These are phyloP conservation scores for Semicossyphus pulcher DNA, from an alignment of 2,113 vertebrate genomes.

Conservation along the genomic window DNA sequence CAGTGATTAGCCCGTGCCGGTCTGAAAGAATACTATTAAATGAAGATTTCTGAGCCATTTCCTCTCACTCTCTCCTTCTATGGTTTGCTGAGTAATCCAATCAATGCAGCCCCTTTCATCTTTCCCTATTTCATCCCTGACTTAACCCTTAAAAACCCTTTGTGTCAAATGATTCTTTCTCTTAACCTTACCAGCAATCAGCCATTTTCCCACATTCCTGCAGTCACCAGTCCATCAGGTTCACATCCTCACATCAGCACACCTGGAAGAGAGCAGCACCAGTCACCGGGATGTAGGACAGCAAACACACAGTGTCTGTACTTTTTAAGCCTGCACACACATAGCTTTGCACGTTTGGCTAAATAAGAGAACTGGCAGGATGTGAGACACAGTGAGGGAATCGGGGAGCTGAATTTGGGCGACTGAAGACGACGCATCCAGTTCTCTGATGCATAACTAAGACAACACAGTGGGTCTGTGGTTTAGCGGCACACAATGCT, in stretches of 20 bases:
- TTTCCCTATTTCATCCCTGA: constrained; percentile 68
- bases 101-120: constrained; percentile 68
- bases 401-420: constrained; percentile 46
- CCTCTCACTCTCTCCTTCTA: constrained; percentile 54
- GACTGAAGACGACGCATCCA: constrained; percentile 62
- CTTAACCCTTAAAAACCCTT: constrained; percentile 57
- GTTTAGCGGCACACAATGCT: constrained; percentile 57
- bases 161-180: constrained; percentile 43
- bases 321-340: constrained; percentile 27
- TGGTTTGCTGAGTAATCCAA: constrained; percentile 69
- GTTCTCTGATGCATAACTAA: constrained; percentile 79
- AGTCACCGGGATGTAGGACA: constrained; percentile 28
- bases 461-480: constrained; percentile 66
- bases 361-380: constrained; percentile 55
- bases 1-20: constrained; percentile 52
- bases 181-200: constrained; percentile 41
- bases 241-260: constrained; percentile 23
- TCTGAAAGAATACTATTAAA: constrained; percentile 73
- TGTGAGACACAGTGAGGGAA: constrained; percentile 56
- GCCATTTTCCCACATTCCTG: constrained; percentile 41
- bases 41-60: constrained; percentile 70
- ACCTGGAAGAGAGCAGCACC: constrained; percentile 23
- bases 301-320: constrained; percentile 19
- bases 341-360: constrained; percentile 54
- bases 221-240: constrained; percentile 31